Conservation (phyloP, 2,888 invertebrate species). For the Busseola fusca region DNA sequence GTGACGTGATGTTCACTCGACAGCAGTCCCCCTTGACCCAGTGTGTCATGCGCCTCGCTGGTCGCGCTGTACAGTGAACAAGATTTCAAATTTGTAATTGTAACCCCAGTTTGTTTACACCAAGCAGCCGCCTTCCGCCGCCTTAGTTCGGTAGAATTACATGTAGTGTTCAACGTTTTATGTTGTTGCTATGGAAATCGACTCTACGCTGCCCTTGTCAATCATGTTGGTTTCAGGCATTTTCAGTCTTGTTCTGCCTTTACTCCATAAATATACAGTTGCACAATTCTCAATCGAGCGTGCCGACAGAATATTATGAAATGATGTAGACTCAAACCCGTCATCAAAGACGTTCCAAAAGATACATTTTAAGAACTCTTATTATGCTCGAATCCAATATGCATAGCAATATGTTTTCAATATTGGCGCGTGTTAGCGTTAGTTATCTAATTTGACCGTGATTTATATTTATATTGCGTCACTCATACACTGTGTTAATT, state of each 20-base stretch:
- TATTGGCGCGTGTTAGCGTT: slow-evolving; percentile 9
- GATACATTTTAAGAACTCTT: not conserved
- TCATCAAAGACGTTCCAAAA: slow-evolving; percentile 1
- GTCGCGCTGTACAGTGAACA: slow-evolving; percentile 2
- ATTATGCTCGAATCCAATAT: not conserved
- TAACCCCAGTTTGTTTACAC: too few relatives aligned
- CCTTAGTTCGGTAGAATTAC: slow-evolving; percentile 16
- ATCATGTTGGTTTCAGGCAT: not conserved
- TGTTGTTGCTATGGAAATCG: slow-evolving; percentile 21
- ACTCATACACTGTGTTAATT: slow-evolving; percentile 24
- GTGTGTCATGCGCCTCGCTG: not conserved
- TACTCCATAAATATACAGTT: not conserved
- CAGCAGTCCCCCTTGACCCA: slow-evolving; percentile 2
- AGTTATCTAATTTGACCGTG: slow-evolving; percentile 22
- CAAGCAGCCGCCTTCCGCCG: too few relatives aligned
- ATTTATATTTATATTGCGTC: slow-evolving; percentile 4
- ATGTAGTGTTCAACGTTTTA: slow-evolving; percentile 13
- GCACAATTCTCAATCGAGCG: not conserved
- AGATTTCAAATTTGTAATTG: not conserved
- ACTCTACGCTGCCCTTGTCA: slow-evolving; percentile 39
- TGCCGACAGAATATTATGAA: slow-evolving; percentile 8
- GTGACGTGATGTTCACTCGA: not conserved
- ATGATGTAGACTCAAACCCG: not conserved
- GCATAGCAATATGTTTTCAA: slow-evolving; percentile 4
- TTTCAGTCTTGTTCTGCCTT: not conserved